Percentiles rank a stretch among this genome's conserved stretches.
These are phyloP conservation scores for Cydia strobilella DNA, from an alignment of 1,140 invertebrate genomes.

Conservation along the genomic window DNA sequence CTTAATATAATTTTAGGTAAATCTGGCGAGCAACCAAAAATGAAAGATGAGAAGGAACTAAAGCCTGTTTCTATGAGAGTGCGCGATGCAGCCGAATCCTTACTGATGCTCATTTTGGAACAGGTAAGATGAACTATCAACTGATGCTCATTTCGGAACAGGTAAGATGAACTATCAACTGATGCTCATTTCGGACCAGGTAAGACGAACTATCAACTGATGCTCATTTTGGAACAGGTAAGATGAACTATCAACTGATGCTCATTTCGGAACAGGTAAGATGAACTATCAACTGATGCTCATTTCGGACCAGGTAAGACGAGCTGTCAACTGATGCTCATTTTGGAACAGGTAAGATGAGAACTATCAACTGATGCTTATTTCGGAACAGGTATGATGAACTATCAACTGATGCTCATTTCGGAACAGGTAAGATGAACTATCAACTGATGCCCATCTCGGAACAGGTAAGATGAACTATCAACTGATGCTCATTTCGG, in stretches of 20 bases:
- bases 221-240: constrained; percentile 95
- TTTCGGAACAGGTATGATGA: constrained; percentile 90
- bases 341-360: constrained; percentile 90
- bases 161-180: constrained; percentile 80
- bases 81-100: constrained; percentile 95
- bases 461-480: constrained; percentile 86
- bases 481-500: constrained; percentile 90
- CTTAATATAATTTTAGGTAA: constrained; percentile 78
- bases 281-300: constrained; percentile 82
- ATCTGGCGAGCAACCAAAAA: constrained; percentile 92
- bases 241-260: constrained; percentile 80
- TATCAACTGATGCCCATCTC: constrained; percentile 88
- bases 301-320: constrained; percentile 92
- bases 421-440: constrained; percentile 88
- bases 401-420: constrained; percentile 86
- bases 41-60: constrained; percentile 97
- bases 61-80: constrained; percentile 98
- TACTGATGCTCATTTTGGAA: constrained; percentile 94
- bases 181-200: constrained; percentile 95
- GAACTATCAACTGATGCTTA: constrained; percentile 85
- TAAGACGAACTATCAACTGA: constrained; percentile 80
- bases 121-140: constrained; percentile 82
- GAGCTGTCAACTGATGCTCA: constrained; percentile 84
- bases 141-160: constrained; percentile 95
- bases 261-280: constrained; percentile 94